These are phyloP conservation scores for Labrus mixtus DNA, from an alignment of 2,113 vertebrate genomes.

Conservation along the genomic window DNA sequence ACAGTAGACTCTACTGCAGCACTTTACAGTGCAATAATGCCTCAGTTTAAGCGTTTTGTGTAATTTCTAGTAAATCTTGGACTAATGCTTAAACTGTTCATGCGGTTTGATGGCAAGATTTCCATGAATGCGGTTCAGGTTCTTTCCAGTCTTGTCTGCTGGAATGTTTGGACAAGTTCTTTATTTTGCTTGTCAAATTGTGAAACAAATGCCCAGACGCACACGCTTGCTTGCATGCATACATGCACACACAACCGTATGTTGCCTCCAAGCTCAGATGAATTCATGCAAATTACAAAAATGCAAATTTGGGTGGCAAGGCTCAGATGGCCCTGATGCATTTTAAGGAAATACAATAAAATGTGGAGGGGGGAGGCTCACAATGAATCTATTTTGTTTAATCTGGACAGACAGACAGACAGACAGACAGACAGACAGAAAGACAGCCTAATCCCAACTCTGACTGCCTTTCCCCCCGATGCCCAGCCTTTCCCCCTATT, in stretches of 20 bases:
- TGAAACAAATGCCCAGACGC: conserved; percentile 35
- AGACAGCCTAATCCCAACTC: conserved; percentile 66
- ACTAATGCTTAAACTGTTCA: conserved; percentile 11
- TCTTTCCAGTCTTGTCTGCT: conserved; percentile 32
- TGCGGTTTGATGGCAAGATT: conserved; percentile 21
- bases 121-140: conserved; percentile 21
- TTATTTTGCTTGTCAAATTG: conserved; percentile 68
- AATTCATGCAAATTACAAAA: conserved; percentile 77
- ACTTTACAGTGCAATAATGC: conserved; percentile 42
- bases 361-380: conserved; percentile 20
- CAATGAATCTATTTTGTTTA: conserved; percentile 64
- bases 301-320: conserved; percentile 64
- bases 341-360: conserved; percentile 64
- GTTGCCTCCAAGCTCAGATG: conserved; percentile 67
- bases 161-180: conserved; percentile 49
- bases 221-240: conserved; percentile 35
- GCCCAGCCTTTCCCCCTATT: conserved; percentile 48
- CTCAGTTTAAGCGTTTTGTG: conserved; percentile 10
- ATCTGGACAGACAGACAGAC: conserved; percentile 70
- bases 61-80: conserved; percentile 29
- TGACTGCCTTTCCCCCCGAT: conserved; percentile 70
- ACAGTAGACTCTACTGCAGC: conserved; percentile 46
- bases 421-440: conserved; percentile 70
- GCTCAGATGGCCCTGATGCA: conserved; percentile 67
- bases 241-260: conserved; percentile 61